Evolutionary conservation across 2,113 vertebrate genomes (phyloP), one percentile per base, ranked within the genome.

Genomic region (Candoia aspera): DNA sequence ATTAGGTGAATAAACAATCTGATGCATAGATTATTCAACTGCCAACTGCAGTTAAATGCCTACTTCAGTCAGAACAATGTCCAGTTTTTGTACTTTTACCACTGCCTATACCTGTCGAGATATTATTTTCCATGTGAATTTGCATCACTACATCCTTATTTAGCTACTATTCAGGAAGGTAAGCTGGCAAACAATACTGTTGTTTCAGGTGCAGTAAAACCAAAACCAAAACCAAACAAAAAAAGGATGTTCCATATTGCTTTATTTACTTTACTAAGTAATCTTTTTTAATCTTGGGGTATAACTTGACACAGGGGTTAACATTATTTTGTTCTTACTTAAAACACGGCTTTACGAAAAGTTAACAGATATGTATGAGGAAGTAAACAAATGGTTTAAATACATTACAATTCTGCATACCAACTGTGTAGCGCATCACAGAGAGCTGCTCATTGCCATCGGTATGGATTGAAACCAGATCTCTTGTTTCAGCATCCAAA

Each of bases 401-500:
- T 1, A 0, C 1, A 6, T 3, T 8, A 90, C 23, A 90, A 59
- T 54, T 89, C 24, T 92, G 91, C 99, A 95, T 97, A 99, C 99
- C 99, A 73, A 98, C 86, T 88, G 99, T 98, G 97, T 98, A 99
- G 95, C 99, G 98, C 99, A 99, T 98, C 95, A 99, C 98, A 0
- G 99, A 99, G 90, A 99, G 98, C 97, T 99, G 99, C 3, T 99
- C 99, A 0, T 99, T 99, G 64, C 99, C 99, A 10, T 99, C 99
- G 0, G 99, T 99, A 97, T 99, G 99, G 94, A 99, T 99, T 64
- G 98, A 99, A 90, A 99, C 98, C 95, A 99, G 98, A 97, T 99
- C 99, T 42, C 98, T 98, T 4, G 98, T 98, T 97, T 99, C 99
- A 8, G 99, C 99, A 42, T 99, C 99, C 96, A 99, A 97, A 96